Evolutionary conservation across 2,797 vertebrate species (phyloP), one percentile per base, ranked within the genome.

Genomic region (Sorex maritimensis): DNA sequence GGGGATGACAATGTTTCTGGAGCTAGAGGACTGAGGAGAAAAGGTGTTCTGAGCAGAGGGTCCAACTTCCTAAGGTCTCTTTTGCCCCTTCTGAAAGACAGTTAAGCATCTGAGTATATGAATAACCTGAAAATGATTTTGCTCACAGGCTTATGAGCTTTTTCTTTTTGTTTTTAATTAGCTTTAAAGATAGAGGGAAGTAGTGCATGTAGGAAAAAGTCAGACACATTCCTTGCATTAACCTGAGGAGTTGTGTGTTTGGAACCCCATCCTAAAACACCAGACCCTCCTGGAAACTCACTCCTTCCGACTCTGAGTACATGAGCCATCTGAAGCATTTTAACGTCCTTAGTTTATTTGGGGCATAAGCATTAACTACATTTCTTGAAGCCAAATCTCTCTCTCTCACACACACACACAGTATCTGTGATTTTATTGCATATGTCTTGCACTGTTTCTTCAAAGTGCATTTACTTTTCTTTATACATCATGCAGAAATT

Each of bases 61-160:
- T 38, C 21, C 74, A 74, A 67, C 28, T 71, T 79, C 30, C 17
- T 77, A 86, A 89, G 72, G 49, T 52, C 6, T 14, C 81, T 81
- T 79, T 67, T 71, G 14, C 5, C 46, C 72, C 6, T 68, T 85
- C 61, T 41, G 69, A 17, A 28, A 26, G 72, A 75, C 19, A 77
- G 19, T 55, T 94, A 88, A 68, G 61, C 75, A 12, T 52, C 17
- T 79, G 26, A 65, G 30, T 67, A 46, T 6, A 34, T 88, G 30
- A 65, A 67, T 75, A 55, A 15, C 52, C 78, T 82, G n/a, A 41
- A 55, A 67, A 86, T 92, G 46, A 49, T 85, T 55, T 85, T 86
- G 19, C 63, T 91, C 10, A 71, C 46, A 79, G 28, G 46, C 49
- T 88, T 68, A 82, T 38, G 1, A 61, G 58, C 14, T 19, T 23